A percentile compares a stretch with the other conserved stretches of the same genome.
These are phyloP conservation scores for Brassicogethes aeneus DNA, from an alignment of 2,888 invertebrate genomes.

Conservation along the genomic window DNA sequence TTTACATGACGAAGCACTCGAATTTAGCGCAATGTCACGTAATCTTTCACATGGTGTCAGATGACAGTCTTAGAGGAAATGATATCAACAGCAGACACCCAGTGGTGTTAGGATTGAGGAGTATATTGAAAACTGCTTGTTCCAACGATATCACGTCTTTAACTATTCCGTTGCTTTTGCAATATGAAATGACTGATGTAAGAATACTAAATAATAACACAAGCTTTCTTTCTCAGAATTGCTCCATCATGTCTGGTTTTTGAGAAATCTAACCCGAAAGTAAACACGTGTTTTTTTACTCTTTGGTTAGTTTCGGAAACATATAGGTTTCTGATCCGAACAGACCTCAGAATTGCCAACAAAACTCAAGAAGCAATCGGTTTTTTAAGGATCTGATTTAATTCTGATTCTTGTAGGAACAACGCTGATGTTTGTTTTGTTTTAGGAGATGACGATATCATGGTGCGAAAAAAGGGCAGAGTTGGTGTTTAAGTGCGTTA, in stretches of 20 bases:
- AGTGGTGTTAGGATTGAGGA: conserved; percentile 87
- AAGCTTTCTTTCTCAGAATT: no score
- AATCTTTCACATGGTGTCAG: conserved; percentile 90
- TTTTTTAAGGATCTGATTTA: conserved; percentile 3
- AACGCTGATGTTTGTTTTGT: conserved; percentile 5
- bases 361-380: no score
- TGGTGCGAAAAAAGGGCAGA: conserved; percentile 97
- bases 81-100: conserved; percentile 96
- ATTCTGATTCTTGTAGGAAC: conserved; percentile 4
- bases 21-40: conserved; percentile 92
- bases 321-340: not conserved
- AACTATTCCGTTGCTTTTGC: conserved; percentile 84
- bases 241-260: no score
- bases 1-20: conserved; percentile 81
- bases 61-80: conserved; percentile 56
- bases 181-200: conserved; percentile 92
- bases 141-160: conserved; percentile 88
- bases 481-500: conserved; percentile 96
- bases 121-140: conserved; percentile 92
- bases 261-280: no score
- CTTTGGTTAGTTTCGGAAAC: no score
- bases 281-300: no score
- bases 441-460: conserved; percentile 82
- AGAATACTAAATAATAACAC: conserved; percentile 13
- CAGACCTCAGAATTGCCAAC: no score